These are phyloP conservation scores for Drosophila colorata DNA, from an alignment of 2,888 invertebrate genomes.

Conservation along the genomic window DNA sequence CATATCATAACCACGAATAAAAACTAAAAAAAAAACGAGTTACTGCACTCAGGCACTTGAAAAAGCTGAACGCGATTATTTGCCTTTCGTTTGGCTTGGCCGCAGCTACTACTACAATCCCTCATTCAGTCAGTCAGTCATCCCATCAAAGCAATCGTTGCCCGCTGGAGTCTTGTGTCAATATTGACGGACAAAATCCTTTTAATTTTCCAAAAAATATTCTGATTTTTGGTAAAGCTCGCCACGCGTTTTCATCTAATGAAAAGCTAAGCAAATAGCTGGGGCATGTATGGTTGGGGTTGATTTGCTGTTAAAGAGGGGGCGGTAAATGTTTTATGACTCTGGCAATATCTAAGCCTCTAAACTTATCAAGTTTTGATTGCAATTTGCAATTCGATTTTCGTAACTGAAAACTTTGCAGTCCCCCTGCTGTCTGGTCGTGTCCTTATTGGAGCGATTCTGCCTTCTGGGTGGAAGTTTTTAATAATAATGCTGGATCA, in stretches of 20 bases:
- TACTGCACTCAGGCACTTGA: slow-evolving; percentile 48
- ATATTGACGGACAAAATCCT: slow-evolving; percentile 76
- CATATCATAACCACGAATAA: slow-evolving; percentile 27
- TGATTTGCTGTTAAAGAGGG: background rate
- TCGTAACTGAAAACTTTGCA: slow-evolving; percentile 56
- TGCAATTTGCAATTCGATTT: slow-evolving; percentile 79
- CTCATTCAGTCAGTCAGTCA: slow-evolving; percentile 15
- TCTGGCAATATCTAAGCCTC: slow-evolving; percentile 57
- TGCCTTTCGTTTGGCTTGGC: slow-evolving; percentile 35
- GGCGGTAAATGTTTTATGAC: slow-evolving; percentile 21
- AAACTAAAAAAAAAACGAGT: slow-evolving; percentile 2
- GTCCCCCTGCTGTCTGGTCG: slow-evolving; percentile 9
- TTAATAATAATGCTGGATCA: slow-evolving; percentile 69
- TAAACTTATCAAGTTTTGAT: slow-evolving; percentile 81
- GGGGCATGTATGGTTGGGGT: background rate
- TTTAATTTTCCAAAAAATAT: slow-evolving; percentile 76
- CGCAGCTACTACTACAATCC: slow-evolving; percentile 21
- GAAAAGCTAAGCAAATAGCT: slow-evolving; percentile 67
- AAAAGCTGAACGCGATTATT: slow-evolving; percentile 41
- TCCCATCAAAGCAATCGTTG: slow-evolving; percentile 29
- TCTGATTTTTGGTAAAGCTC: slow-evolving; percentile 52
- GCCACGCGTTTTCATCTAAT: slow-evolving; percentile 65
- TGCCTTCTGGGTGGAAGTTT: slow-evolving; percentile 32
- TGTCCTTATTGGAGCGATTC: slow-evolving; percentile 9
- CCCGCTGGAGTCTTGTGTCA: slow-evolving; percentile 68